Evolutionary conservation across 1,140 invertebrate species (phyloP).

Genomic region (Hormaphis cornu): DNA sequence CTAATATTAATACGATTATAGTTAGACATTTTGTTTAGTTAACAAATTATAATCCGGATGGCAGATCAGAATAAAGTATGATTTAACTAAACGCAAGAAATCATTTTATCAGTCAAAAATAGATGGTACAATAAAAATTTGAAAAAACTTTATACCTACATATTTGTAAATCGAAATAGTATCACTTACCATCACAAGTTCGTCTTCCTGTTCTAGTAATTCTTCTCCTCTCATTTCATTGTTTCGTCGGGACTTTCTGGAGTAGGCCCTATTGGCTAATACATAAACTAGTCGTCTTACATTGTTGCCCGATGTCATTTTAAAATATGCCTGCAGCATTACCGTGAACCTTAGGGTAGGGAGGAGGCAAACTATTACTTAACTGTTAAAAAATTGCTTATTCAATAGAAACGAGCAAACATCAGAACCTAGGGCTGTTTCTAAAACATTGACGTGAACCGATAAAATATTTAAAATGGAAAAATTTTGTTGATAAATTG

Average conservation of each 20-base stretch:
- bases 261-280: conserved; percentile 18
- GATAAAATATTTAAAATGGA: background rate
- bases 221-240: conserved; percentile 19
- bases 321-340: conserved; percentile 24
- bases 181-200: conserved; percentile 13
- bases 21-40: too few relatives aligned
- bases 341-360: conserved; percentile 12
- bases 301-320: conserved; percentile 12
- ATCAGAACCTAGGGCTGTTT: background rate
- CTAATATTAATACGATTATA: too few relatives aligned
- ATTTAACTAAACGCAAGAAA: too few relatives aligned
- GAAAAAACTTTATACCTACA: too few relatives aligned
- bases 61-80: too few relatives aligned
- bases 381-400: background rate
- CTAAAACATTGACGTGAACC: too few relatives aligned
- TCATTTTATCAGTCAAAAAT: too few relatives aligned
- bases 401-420: background rate
- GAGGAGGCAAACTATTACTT: conserved; percentile 25
- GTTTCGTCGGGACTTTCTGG: conserved; percentile 2
- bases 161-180: background rate
- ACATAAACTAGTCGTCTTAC: conserved; percentile 15
- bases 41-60: too few relatives aligned
- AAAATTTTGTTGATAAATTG: background rate
- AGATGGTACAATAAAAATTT: too few relatives aligned
- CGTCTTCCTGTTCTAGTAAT: conserved; percentile 22